Percentiles rank a stretch among this genome's conserved stretches.
Evolutionary conservation across 2,113 vertebrate genomes (phyloP).

Genomic region (Stegostoma tigrinum): DNA sequence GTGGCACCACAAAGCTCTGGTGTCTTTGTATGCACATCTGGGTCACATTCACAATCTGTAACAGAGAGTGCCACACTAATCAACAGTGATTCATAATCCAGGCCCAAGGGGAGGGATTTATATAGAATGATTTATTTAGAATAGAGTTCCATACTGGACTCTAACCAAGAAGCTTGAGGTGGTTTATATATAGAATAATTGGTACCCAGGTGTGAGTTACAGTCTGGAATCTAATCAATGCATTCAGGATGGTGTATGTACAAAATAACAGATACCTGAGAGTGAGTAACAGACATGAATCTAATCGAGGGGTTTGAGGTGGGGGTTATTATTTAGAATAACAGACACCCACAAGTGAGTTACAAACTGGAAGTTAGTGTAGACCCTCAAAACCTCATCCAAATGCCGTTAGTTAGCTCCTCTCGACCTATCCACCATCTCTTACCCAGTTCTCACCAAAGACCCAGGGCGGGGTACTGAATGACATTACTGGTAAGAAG

Average conservation of each 20-base stretch:
- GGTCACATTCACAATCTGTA: constrained; percentile 73
- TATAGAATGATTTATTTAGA: not conserved
- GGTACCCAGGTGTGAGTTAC: not conserved
- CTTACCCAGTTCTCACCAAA: constrained; percentile 66
- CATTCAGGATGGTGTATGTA: not conserved
- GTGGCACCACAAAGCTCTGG: constrained; percentile 64
- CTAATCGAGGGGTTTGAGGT: not conserved
- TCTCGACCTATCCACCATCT: not conserved
- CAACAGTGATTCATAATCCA: not conserved
- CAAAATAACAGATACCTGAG: not conserved
- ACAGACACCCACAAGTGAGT: not conserved
- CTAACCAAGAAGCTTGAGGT: not conserved
- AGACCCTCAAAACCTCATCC: not conserved
- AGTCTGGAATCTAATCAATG: not conserved
- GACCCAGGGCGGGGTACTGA: constrained; percentile 74
- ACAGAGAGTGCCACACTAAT: not conserved
- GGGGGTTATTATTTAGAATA: not conserved
- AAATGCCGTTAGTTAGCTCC: not conserved
- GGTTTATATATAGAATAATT: not conserved
- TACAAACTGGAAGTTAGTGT: not conserved
- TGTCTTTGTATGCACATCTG: constrained; percentile 63
- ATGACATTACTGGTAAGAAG: constrained; percentile 79
- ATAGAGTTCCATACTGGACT: not conserved
- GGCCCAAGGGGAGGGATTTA: not conserved
- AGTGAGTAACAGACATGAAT: not conserved